Base-by-base conservation (phyloP, 2,113 vertebrate genomes). In the Neopipo cinnamomea region DNA sequence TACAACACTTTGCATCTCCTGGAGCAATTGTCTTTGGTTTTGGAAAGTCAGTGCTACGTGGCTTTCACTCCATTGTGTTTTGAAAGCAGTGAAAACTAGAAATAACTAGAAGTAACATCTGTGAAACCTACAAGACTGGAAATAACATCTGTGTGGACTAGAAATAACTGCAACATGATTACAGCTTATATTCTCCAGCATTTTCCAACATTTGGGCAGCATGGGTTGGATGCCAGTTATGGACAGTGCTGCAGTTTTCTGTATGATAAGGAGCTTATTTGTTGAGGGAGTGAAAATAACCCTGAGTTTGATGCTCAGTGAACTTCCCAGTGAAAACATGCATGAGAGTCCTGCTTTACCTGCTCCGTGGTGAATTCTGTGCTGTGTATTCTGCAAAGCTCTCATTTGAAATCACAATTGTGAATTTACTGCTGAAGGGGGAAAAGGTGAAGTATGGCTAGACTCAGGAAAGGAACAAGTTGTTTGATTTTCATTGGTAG, bases 371-470 rank as follows among this genome's bases (percentile, higher is more conserved):
- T n/a, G 20, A 71, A 47, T 68, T 73, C 53, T 81, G 2, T 65
- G 44, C 39, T 86, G 56, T 52, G 67, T 86, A 23, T 47, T 92
- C 46, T 80, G 63, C 63, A 90, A 61, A 92, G 35, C 44, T 49
- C 53, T 86, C 1, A 0, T 44, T 78, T 84, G 74, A 81, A 94
- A 65, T 74, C 71, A 66, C 39, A 1, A 1, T 23, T 79, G 49
- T 82, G 73, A 87, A 85, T 96, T 96, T 95, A 70, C 41, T 79
- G 76, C 80, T 93, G 68, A 83, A 77, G 37, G 47, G 75, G 25
- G 71, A 73, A 46, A 63, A 90, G 25, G 24, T 72, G 42, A 92
- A 79, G 59, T 70, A 28, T 61, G 58, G 50, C 21, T 71, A 52
- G 59, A 49, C 31, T 90, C 47, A 66, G 49, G 79, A 93, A 86